Evolutionary conservation across 2,113 vertebrate genomes (phyloP).

Genomic region (Melanotaenia duboulayi): DNA sequence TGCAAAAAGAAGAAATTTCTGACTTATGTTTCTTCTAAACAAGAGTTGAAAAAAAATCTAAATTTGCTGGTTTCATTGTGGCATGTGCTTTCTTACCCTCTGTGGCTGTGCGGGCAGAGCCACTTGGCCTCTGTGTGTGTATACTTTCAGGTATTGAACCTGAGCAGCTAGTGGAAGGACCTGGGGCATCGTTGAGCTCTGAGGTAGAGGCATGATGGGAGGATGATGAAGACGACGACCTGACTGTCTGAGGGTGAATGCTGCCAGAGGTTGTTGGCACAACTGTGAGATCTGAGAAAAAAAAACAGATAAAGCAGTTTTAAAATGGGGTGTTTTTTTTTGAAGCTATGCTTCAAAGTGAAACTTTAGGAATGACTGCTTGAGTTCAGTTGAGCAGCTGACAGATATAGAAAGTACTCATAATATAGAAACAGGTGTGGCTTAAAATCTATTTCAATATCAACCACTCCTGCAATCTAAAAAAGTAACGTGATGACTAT

Average conservation of each 20-base stretch:
- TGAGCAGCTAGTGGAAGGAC: conserved; percentile 85
- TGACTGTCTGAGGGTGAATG: conserved; percentile 86
- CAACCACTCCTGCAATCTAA: neutral
- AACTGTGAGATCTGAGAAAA: conserved; percentile 89
- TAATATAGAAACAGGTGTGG: neutral
- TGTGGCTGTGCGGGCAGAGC: conserved; percentile 81
- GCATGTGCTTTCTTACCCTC: conserved; percentile 82
- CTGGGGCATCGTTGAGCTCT: conserved; percentile 89
- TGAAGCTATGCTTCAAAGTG: neutral
- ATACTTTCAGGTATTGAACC: conserved; percentile 85
- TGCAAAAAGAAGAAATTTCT: neutral
- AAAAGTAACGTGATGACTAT: neutral
- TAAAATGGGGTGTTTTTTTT: neutral
- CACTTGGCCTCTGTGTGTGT: conserved; percentile 82
- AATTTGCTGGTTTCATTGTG: conserved; percentile 15
- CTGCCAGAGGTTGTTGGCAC: conserved; percentile 92
- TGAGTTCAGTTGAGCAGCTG: neutral
- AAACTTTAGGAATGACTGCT: neutral
- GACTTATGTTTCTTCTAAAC: neutral
- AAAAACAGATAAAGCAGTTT: neutral
- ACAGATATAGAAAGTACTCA: neutral
- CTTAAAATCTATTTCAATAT: neutral
- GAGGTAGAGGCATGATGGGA: conserved; percentile 90
- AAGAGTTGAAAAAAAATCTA: conserved; percentile 15
- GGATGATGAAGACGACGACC: conserved; percentile 84